Conservation (phyloP, 2,888 invertebrate genomes). For the Eristalinus sepulchralis region DNA sequence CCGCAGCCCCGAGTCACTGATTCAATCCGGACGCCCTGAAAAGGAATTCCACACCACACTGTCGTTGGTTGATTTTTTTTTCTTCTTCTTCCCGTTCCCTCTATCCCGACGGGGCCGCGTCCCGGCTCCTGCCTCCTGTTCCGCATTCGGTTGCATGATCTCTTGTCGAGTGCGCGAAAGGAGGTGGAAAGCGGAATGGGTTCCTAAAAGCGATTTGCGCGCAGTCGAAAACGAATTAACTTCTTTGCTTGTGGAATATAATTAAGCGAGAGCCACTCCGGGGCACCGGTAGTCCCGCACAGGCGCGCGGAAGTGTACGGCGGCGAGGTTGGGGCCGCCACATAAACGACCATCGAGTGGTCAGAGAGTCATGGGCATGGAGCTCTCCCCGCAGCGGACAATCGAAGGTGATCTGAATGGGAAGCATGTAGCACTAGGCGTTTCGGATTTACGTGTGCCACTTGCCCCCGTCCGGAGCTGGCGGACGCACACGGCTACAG, state of each 20-base stretch:
- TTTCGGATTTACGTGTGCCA: conserved; percentile 65
- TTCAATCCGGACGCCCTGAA: conserved; percentile 56
- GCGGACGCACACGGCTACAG: conserved; percentile 28
- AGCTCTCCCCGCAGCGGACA: conserved; percentile 27
- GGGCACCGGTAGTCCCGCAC: conserved; percentile 38
- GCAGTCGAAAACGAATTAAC: conserved; percentile 58
- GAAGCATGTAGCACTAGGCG: conserved; percentile 67
- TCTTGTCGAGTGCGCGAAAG: neutral
- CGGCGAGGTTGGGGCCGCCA: neutral
- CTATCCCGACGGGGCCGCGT: neutral
- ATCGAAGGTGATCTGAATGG: conserved; percentile 70
- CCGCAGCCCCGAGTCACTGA: conserved; percentile 7
- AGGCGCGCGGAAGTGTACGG: neutral
- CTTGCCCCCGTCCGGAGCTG: conserved; percentile 44
- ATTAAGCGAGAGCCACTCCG: conserved; percentile 56
- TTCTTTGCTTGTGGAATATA: conserved; percentile 65
- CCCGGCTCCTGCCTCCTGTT: conserved; percentile 17
- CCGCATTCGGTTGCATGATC: conserved; percentile 42
- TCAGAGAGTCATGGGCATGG: conserved; percentile 48
- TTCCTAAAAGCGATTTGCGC: conserved; percentile 57
- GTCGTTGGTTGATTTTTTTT: conserved; percentile 21
- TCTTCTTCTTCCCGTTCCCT: neutral
- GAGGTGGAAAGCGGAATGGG: conserved; percentile 29
- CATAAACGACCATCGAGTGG: conserved; percentile 55
- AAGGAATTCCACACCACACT: conserved; percentile 48